Conservation (phyloP, 2,113 vertebrate genomes). For the Eretmochelys imbricata region DNA sequence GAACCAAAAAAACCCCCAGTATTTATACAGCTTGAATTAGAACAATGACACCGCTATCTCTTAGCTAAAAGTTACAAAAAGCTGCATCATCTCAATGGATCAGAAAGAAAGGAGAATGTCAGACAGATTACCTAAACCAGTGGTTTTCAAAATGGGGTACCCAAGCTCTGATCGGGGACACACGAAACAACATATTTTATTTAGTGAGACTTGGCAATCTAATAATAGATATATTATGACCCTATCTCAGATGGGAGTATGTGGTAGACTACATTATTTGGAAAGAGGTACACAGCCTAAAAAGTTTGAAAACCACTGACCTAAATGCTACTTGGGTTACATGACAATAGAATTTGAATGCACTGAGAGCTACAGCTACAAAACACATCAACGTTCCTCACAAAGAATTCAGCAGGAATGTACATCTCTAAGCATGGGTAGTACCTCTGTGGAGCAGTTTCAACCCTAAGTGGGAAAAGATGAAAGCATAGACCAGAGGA, state of each 20-base stretch:
- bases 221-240: no score
- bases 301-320: conserved; percentile 30
- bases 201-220: no score
- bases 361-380: not conserved
- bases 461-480: not conserved
- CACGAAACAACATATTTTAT: no score
- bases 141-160: no score
- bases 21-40: no score
- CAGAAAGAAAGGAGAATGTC: conserved; percentile 9
- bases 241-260: no score
- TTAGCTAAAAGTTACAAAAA: not conserved
- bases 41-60: not conserved
- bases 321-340: conserved; percentile 38
- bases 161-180: no score
- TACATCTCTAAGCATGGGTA: not conserved
- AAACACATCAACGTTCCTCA: not conserved
- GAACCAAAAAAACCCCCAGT: no score
- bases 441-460: not conserved
- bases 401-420: not conserved
- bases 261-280: no score
- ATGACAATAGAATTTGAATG: conserved; percentile 56
- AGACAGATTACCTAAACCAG: not conserved
- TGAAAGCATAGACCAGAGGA: conserved; percentile 7
- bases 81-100: not conserved
- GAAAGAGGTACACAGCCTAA: no score